These are phyloP conservation scores for Shinisaurus crocodilurus DNA, from an alignment of 2,113 vertebrate species.

Conservation along the genomic window DNA sequence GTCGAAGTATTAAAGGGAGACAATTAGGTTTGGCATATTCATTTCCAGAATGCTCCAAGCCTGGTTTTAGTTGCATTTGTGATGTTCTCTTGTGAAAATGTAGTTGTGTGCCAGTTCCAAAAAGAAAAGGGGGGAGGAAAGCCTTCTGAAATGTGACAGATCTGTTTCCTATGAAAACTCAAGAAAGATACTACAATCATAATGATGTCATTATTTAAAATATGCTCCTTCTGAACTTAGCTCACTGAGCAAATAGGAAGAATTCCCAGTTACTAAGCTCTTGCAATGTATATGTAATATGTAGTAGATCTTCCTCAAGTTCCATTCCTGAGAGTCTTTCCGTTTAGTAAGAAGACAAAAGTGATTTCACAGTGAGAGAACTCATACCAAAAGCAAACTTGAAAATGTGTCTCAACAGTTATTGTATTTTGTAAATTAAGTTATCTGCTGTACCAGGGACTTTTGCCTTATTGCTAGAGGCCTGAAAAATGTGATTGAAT, in stretches of 20 bases:
- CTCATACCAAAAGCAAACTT: conserved; percentile 84
- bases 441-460: conserved; percentile 83
- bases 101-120: conserved; percentile 80
- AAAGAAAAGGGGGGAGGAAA: conserved; percentile 51
- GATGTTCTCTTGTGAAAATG: conserved; percentile 80
- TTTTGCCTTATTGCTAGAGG: conserved; percentile 83
- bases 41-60: conserved; percentile 64
- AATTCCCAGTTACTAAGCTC: conserved; percentile 67
- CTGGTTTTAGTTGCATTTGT: conserved; percentile 78
- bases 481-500: conserved; percentile 80
- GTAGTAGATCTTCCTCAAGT: conserved; percentile 74
- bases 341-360: conserved; percentile 70
- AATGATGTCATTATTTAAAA: conserved; percentile 67
- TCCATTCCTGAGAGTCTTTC: conserved; percentile 74
- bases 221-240: conserved; percentile 71
- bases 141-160: conserved; percentile 77
- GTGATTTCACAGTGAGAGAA: conserved; percentile 75
- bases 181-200: conserved; percentile 70
- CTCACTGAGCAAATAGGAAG: conserved; percentile 72
- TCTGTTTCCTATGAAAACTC: conserved; percentile 81
- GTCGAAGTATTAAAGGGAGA: conserved; percentile 55
- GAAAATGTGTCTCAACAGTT: conserved; percentile 80
- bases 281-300: conserved; percentile 72
- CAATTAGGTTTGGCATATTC: conserved; percentile 50
- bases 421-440: conserved; percentile 85